phyloP scores from a whole-genome alignment of 2,113 vertebrate species.

The Ameiurus melas region DNA sequence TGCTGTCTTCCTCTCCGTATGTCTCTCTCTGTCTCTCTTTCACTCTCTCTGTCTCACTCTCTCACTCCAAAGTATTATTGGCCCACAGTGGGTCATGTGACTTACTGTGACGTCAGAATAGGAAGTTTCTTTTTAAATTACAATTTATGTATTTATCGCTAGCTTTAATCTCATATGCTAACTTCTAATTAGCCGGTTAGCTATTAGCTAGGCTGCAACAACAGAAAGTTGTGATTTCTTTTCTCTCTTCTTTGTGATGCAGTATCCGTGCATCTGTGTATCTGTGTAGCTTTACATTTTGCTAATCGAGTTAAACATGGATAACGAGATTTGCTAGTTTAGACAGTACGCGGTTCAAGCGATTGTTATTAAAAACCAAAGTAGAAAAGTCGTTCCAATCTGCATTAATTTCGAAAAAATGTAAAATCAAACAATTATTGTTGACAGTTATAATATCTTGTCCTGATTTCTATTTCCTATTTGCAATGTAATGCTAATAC shows the following conservation, averaged over 20 bases:
- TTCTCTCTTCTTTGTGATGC: too few relatives aligned
- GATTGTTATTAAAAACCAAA: not conserved
- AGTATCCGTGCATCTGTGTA: too few relatives aligned
- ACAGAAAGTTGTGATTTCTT: too few relatives aligned
- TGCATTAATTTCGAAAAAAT: not conserved
- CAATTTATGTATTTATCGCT: not conserved
- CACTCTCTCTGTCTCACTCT: not conserved
- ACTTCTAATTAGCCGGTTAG: not conserved
- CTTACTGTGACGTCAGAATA: not conserved
- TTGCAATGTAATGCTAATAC: not conserved
- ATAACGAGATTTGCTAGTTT: not conserved
- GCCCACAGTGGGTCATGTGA: constrained; percentile 1
- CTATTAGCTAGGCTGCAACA: not conserved
- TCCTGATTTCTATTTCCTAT: not conserved
- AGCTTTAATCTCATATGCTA: not conserved
- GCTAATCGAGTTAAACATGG: not conserved
- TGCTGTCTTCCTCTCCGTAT: not conserved
- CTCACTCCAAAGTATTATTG: not conserved
- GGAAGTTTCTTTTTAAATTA: not conserved
- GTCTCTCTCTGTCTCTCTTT: not conserved
- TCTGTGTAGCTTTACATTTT: too few relatives aligned
- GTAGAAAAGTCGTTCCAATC: not conserved
- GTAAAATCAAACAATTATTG: not conserved
- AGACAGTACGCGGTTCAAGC: not conserved
- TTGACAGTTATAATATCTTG: not conserved